Conservation (phyloP, 2,888 invertebrate species). For the Pemphredon lugubris region DNA sequence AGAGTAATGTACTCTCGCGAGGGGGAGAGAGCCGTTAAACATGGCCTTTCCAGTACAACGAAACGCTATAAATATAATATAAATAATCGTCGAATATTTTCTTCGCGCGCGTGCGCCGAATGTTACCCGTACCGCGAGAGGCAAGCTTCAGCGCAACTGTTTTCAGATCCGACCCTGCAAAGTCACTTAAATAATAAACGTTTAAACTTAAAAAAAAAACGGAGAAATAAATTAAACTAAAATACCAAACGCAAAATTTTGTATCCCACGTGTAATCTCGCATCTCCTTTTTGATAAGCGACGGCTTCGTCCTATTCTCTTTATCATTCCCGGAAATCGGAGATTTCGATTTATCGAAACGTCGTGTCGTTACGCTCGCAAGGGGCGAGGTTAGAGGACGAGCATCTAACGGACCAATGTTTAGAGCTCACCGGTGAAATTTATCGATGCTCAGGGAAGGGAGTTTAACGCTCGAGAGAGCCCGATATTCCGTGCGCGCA, state of each 20-base stretch:
- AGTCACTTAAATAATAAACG: too few relatives aligned
- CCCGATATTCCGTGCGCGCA: conserved; percentile 4
- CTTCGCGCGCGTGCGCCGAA: not conserved
- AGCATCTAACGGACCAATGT: conserved; percentile 28
- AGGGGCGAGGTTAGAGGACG: conserved; percentile 20
- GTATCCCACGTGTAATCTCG: too few relatives aligned
- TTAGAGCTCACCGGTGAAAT: conserved; percentile 32
- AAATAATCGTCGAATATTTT: conserved; percentile 24
- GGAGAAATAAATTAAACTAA: too few relatives aligned
- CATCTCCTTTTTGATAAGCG: too few relatives aligned
- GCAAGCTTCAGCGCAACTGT: not conserved
- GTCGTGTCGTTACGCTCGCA: too few relatives aligned
- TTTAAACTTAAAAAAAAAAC: too few relatives aligned
- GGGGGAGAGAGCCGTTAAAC: conserved; percentile 30
- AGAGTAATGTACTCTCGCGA: conserved; percentile 42
- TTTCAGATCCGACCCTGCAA: too few relatives aligned
- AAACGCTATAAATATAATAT: conserved; percentile 31
- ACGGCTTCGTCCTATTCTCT: too few relatives aligned
- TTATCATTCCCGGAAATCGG: too few relatives aligned
- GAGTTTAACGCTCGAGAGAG: conserved; percentile 40
- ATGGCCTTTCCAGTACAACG: conserved; percentile 20
- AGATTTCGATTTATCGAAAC: too few relatives aligned
- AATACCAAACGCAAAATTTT: conserved; percentile 11
- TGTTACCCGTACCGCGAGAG: not conserved
- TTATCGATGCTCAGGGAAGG: conserved; percentile 58